Evolutionary conservation across 2,797 vertebrate genomes (phyloP), one percentile per base, ranked within the genome.

Genomic region (Rhyacichthys aspro): DNA sequence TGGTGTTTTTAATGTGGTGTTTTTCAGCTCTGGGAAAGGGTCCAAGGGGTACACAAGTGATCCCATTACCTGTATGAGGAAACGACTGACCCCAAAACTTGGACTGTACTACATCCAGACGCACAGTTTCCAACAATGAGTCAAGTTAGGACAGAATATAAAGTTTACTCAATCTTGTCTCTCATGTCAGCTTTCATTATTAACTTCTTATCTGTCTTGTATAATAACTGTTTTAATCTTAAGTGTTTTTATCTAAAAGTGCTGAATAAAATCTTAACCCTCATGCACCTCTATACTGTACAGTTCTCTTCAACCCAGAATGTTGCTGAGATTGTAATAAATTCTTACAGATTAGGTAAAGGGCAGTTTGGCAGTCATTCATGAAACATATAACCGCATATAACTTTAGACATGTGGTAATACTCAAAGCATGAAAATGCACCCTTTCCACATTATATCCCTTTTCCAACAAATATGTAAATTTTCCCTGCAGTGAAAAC

Each of bases 391-490:
- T 45, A 55, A 70, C 56, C 42, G 43, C 48, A 70, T 57, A 58
- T 67, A 66, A 41, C 32, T 55, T 45, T 48, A 65, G 34, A 23
- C 77, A 80, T 68, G 60, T 81, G 82, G 69, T 55, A 63, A 8
- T 39, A 67, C 48, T 79, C 56, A 78, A 12, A 76, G 49, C 43
- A 57, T 63, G 41, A 33, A 66, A 50, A 55, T 64, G 28, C 37
- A 54, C 2, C 18, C 54, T 67, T 67, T 77, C 41, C 41, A 58
- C 37, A 53, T 71, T 77, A 70, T 39, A 72, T 66, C 17, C 45
- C 50, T 76, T 50, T 76, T 16, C 62, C 23, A 56, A 63, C 67
- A 56, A 78, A 71, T 76, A 63, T 33, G 23, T 75, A 70, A 64
- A 56, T 43, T 63, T 32, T 36, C 56, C 18, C 23, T 11, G 43